Evolutionary conservation across 2,888 invertebrate species (phyloP).

Genomic region (Tipula lateralis): DNA sequence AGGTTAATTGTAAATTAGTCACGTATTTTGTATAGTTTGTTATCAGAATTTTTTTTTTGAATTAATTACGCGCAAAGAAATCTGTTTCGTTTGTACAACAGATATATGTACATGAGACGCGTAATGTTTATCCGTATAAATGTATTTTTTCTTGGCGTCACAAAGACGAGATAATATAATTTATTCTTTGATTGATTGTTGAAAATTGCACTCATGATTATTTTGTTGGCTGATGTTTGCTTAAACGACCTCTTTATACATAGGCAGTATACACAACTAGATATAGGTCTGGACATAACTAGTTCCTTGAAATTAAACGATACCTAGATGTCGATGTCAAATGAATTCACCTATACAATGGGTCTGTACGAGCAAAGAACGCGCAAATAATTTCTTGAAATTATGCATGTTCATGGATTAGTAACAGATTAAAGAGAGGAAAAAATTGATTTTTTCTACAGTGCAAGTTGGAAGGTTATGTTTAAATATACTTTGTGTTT

Average conservation of each 20-base stretch:
- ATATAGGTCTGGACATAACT: neutral
- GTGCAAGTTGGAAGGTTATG: neutral
- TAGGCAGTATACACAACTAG: neutral
- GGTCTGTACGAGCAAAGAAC: neutral
- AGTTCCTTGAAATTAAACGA: neutral
- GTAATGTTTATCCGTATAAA: neutral
- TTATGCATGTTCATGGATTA: conserved; percentile 11
- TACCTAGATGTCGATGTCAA: neutral
- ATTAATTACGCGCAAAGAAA: conserved; percentile 19
- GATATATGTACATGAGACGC: neutral
- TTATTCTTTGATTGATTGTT: conserved; percentile 9
- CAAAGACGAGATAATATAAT: conserved; percentile 8
- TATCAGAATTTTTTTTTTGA: neutral
- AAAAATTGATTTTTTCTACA: neutral
- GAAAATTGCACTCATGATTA: neutral
- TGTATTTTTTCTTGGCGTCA: conserved; percentile 24
- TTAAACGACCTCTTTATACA: neutral
- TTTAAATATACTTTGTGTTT: neutral
- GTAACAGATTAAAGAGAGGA: neutral
- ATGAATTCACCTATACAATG: neutral
- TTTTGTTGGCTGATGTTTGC: neutral
- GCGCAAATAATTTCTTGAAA: neutral
- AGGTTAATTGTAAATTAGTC: conserved; percentile 24
- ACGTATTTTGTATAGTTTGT: conserved; percentile 16
- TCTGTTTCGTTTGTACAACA: neutral